Conservation (phyloP, 30 jellyfish, hydroid and myxozoan genomes). For the Chrysaora quinquecirrha region DNA sequence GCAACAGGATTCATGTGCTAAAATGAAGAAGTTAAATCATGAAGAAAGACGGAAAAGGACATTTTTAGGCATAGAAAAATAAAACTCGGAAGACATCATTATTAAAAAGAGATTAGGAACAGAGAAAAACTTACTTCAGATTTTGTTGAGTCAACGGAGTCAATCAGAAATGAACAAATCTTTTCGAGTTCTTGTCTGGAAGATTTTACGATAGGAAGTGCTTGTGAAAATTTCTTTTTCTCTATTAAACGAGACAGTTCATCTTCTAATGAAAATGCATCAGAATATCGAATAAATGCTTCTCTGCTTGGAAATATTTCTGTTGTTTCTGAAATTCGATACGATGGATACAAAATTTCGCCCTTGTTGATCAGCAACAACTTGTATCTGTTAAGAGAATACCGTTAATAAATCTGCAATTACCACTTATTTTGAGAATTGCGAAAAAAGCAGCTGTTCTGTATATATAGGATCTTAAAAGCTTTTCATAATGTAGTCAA, state of each 20-base stretch:
- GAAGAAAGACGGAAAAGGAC: no score
- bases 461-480: no score
- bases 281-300: background rate
- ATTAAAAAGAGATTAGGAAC: background rate
- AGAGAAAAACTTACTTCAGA: background rate
- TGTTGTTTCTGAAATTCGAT: background rate
- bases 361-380: background rate
- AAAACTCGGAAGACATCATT: background rate
- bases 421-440: no score
- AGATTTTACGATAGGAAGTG: background rate
- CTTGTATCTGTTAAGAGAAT: background rate
- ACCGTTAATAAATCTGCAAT: no score
- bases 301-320: background rate
- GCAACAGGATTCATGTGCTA: constrained; percentile 19
- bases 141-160: background rate
- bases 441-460: no score
- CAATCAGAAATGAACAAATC: background rate
- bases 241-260: background rate
- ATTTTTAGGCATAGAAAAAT: no score
- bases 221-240: background rate
- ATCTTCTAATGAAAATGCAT: background rate
- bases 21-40: no score
- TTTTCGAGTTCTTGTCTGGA: background rate
- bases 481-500: no score
- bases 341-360: background rate